Conservation (phyloP, 2,888 invertebrate species). For the Drosophila pseudotalamancana region DNA sequence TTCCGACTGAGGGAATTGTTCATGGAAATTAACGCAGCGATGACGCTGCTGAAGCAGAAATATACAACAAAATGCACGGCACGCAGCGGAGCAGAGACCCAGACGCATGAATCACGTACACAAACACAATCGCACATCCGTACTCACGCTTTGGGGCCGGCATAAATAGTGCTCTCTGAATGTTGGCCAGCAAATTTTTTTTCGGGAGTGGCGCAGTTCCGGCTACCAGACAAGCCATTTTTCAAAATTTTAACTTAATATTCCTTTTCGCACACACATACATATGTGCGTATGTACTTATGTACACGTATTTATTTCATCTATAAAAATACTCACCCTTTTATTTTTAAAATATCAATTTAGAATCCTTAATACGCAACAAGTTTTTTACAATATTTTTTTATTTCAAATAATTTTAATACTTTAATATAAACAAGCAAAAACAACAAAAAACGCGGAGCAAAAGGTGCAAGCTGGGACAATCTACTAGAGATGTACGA, state of each 20-base stretch:
- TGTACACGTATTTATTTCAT: neutral
- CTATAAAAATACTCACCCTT: conserved; percentile 56
- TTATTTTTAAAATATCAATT: conserved; percentile 6
- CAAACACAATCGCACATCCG: conserved; percentile 28
- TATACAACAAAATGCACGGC: conserved; percentile 64
- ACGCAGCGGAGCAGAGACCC: conserved; percentile 45
- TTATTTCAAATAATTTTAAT: conserved; percentile 25
- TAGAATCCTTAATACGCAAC: conserved; percentile 1
- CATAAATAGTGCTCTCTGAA: conserved; percentile 36
- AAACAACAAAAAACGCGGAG: conserved; percentile 65
- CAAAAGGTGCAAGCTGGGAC: conserved; percentile 36
- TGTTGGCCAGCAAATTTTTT: conserved; percentile 33
- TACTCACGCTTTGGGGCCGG: conserved; percentile 37
- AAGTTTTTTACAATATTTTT: conserved; percentile 4
- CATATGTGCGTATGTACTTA: neutral
- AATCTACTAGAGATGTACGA: conserved; percentile 20
- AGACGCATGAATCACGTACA: conserved; percentile 74
- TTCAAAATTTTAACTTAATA: conserved; percentile 17
- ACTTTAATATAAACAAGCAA: conserved; percentile 57
- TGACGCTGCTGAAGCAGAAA: conserved; percentile 63
- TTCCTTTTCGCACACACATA: conserved; percentile 5
- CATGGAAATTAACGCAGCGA: conserved; percentile 55
- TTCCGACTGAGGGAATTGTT: conserved; percentile 37
- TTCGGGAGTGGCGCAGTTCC: conserved; percentile 63
- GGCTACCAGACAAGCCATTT: conserved; percentile 41